phyloP scores from a whole-genome alignment of 2,888 invertebrate genomes.

The Pollenia griseotomentosa region DNA sequence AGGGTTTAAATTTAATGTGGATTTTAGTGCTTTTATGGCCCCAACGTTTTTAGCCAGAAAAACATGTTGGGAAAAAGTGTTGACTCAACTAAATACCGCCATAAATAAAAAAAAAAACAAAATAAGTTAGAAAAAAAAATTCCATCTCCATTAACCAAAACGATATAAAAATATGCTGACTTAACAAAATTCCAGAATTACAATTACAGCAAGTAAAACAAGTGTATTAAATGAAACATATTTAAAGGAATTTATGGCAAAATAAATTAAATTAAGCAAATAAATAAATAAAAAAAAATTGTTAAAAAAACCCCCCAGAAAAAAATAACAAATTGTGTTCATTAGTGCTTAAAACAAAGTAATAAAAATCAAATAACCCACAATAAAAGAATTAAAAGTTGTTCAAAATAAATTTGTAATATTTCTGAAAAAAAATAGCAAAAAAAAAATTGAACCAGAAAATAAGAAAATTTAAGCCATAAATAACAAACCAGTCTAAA shows the following conservation, averaged over 20 bases:
- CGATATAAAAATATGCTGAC: constrained; percentile 56
- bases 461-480: neutral
- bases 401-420: constrained; percentile 25
- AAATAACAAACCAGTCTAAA: neutral
- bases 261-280: constrained; percentile 39
- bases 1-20: neutral
- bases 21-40: constrained; percentile 3
- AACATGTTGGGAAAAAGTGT: constrained; percentile 29
- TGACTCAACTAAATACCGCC: constrained; percentile 53
- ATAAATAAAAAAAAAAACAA: constrained; percentile 12
- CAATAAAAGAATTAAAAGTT: neutral
- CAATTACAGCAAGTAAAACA: neutral
- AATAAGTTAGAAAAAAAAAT: constrained; percentile 21
- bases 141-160: constrained; percentile 32
- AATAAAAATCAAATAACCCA: constrained; percentile 22
- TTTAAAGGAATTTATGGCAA: constrained; percentile 14
- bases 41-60: neutral
- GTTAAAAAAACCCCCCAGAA: constrained; percentile 12
- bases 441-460: constrained; percentile 15
- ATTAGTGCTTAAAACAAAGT: constrained; percentile 64
- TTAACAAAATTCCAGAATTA: constrained; percentile 1
- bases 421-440: neutral
- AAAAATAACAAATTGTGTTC: constrained; percentile 69
- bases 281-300: constrained; percentile 27
- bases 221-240: constrained; percentile 19